Base-by-base conservation (phyloP, 1,140 invertebrate species). In the Pseudomyrmex cubaensis region DNA sequence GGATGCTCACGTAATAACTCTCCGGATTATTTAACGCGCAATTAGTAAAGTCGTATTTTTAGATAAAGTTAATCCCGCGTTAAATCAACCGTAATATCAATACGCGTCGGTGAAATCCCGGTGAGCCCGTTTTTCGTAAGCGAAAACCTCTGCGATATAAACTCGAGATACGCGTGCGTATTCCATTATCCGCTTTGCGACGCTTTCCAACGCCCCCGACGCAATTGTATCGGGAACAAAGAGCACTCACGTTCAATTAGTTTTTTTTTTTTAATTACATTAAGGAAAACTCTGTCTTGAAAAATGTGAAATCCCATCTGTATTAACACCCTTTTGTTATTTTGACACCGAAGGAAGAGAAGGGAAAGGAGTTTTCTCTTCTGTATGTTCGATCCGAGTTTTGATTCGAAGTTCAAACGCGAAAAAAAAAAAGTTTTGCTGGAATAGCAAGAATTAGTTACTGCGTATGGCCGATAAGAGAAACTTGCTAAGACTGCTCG, bases 1-100 rank as follows among this genome's bases (percentile, higher is more conserved):
- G 63, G 35, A 35, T 48, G 69, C 83, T 69, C 75, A 15, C 70
- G 67, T 75, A 87, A 87, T 86, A 87, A 63, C 63, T 20, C 52
- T 46, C 46, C 20, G 57, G 86, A 80, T 84, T 87, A 84, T 87
- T 84, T 87, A 87, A 73, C 57, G 62, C 57, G 69, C 63, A 82
- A 87, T 87, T 84, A 87, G 87, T 69, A 83, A 69, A 78, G 59
- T 75, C 63, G n/a, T 66, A 63, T 78, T 61, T 48, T 66, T 61
- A 46, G 22, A 9, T 13, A n/a, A 17, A 72, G 54, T 50, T 80
- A 80, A 87, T 84, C 74, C 46, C 54, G 15, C 35, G 52, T 44
- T 84, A 84, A 84, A 87, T 84, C 85, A 87, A 15, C 46, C 5
- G 17, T 54, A 59, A 74, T 66, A 72, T 72, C 66, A 56, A 72